These are phyloP conservation scores for Myotis daubentonii DNA, from an alignment of 2,797 vertebrate genomes.

Conservation along the genomic window DNA sequence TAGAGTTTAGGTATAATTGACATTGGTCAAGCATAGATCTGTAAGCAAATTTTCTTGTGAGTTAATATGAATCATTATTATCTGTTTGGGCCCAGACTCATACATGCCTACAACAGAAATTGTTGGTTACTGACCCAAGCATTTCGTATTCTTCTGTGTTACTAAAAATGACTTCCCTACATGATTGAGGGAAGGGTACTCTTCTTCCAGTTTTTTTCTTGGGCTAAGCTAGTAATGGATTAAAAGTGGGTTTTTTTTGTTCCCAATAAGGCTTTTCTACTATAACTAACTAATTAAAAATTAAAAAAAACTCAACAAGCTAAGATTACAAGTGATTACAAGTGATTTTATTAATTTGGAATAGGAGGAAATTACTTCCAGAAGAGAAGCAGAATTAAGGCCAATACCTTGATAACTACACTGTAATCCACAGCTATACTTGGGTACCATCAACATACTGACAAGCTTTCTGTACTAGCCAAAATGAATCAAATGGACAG, in stretches of 20 bases:
- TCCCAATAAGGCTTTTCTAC: background rate
- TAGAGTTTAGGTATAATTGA: background rate
- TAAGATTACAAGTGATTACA: no score
- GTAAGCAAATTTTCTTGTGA: background rate
- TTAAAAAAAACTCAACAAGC: background rate
- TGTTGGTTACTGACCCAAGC: background rate
- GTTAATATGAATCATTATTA: background rate
- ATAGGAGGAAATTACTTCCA: slow-evolving; percentile 42
- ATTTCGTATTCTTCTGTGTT: background rate
- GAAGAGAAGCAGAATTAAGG: slow-evolving; percentile 47
- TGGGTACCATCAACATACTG: background rate
- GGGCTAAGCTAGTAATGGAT: background rate
- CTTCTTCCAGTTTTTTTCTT: background rate
- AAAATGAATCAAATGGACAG: background rate
- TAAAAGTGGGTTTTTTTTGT: background rate
- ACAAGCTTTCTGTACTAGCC: background rate
- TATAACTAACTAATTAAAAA: slow-evolving; percentile 3
- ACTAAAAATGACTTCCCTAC: background rate
- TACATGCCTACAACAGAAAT: background rate
- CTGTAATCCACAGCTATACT: background rate
- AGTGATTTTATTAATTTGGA: slow-evolving; percentile 56
- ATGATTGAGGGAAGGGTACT: background rate
- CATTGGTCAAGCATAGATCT: background rate
- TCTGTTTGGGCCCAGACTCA: background rate
- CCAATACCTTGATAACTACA: background rate